A percentile compares a stretch with the other conserved stretches of the same genome.
phyloP scores from a whole-genome alignment of 2,113 vertebrate species.

The Pantherophis guttatus region DNA sequence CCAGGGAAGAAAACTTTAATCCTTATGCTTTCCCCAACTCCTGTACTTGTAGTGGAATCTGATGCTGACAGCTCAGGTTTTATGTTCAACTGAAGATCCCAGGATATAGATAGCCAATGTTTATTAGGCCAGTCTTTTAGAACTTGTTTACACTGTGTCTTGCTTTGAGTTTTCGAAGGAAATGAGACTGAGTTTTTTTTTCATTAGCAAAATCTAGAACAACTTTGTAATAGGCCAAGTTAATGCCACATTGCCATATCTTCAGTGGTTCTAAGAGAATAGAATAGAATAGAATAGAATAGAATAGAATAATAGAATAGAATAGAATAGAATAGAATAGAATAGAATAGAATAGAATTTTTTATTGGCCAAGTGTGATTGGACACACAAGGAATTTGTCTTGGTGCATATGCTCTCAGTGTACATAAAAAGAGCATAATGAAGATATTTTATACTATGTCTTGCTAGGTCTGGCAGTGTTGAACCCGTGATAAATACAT shows the following conservation, averaged over 20 bases:
- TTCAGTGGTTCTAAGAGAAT: too few species aligned
- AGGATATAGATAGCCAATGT: neutral
- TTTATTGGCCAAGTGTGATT: too few species aligned
- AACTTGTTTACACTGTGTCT: neutral
- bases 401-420: too few species aligned
- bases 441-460: neutral
- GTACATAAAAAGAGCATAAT: neutral
- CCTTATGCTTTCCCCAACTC: neutral
- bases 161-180: neutral
- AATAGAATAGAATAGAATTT: too few species aligned
- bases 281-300: too few species aligned
- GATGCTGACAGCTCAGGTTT: neutral
- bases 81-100: neutral
- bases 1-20: neutral
- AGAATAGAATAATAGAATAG: too few species aligned
- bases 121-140: neutral
- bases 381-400: too few species aligned
- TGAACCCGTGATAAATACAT: neutral
- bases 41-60: neutral
- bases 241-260: neutral
- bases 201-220: neutral
- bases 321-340: too few species aligned
- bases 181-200: neutral
- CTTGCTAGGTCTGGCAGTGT: neutral
- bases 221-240: neutral